A percentile compares a stretch with the other conserved stretches of the same genome.
Evolutionary conservation across 2,888 invertebrate genomes (phyloP).

Genomic region (Temnothorax unifasciatus): DNA sequence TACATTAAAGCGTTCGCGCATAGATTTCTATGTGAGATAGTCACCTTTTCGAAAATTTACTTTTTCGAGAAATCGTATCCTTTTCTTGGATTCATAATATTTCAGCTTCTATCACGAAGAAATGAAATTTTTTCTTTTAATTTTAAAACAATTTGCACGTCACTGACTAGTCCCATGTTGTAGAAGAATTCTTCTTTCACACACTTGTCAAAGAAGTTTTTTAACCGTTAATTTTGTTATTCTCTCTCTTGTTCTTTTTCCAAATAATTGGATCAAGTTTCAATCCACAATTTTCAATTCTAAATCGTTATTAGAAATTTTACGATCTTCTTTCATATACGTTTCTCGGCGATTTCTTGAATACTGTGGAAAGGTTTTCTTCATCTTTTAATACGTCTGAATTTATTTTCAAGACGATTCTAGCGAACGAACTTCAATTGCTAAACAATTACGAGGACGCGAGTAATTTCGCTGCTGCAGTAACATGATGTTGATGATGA

Average conservation of each 20-base stretch:
- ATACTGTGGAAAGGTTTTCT: neutral
- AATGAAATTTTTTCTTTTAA: neutral
- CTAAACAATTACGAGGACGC: slow-evolving; percentile 90
- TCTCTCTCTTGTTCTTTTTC: neutral
- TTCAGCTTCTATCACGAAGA: neutral
- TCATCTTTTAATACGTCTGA: neutral
- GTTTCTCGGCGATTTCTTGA: neutral
- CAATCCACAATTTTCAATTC: neutral
- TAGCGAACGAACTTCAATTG: slow-evolving; percentile 17
- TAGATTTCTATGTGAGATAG: neutral
- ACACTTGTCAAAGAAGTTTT: slow-evolving; percentile 7
- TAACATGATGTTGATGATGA: slow-evolving; percentile 95
- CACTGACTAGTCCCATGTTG: slow-evolving; percentile 41
- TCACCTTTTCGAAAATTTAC: neutral
- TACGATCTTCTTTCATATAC: neutral
- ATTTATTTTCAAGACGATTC: neutral
- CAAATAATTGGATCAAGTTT: neutral
- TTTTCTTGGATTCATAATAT: neutral
- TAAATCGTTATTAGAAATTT: neutral
- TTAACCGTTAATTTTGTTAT: slow-evolving; percentile 2
- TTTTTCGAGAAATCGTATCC: neutral
- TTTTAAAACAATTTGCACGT: slow-evolving; percentile 28
- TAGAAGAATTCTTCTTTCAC: slow-evolving; percentile 12
- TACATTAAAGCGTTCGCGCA: neutral
- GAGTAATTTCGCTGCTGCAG: slow-evolving; percentile 94